A percentile compares a stretch with the other conserved stretches of the same genome.
Evolutionary conservation across 2,888 invertebrate genomes (phyloP).

Genomic region (Limenitis camilla): DNA sequence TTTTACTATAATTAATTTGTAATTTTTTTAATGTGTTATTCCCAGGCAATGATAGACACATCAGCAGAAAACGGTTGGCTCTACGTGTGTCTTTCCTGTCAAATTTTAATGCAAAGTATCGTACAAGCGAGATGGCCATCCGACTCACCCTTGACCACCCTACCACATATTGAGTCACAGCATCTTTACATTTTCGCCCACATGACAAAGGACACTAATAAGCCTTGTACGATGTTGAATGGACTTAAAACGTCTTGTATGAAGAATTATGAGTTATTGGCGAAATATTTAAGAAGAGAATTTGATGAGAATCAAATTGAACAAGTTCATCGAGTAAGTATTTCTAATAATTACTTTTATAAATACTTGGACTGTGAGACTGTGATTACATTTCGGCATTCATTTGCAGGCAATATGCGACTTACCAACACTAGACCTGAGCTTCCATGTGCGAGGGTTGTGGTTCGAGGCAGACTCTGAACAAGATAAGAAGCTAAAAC

Average conservation of each 20-base stretch:
- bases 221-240: slow-evolving; percentile 68
- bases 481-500: slow-evolving; percentile 48
- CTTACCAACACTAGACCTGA: slow-evolving; percentile 77
- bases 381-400: too few species aligned
- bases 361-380: background rate
- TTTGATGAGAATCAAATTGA: slow-evolving; percentile 81
- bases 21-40: slow-evolving; percentile 18
- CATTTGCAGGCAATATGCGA: slow-evolving; percentile 72
- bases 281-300: slow-evolving; percentile 76
- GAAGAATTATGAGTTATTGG: slow-evolving; percentile 76
- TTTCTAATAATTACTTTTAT: background rate
- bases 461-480: slow-evolving; percentile 61
- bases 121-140: slow-evolving; percentile 93
- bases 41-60: slow-evolving; percentile 96
- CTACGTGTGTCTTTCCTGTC: slow-evolving; percentile 83
- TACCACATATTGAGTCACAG: slow-evolving; percentile 83
- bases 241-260: slow-evolving; percentile 70
- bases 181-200: slow-evolving; percentile 76
- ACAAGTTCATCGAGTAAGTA: slow-evolving; percentile 76
- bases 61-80: slow-evolving; percentile 94
- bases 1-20: background rate
- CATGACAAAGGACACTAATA: slow-evolving; percentile 53
- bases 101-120: slow-evolving; percentile 89
- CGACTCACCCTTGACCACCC: slow-evolving; percentile 81
- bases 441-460: slow-evolving; percentile 73